These are phyloP conservation scores for Drosophila cardini DNA, from an alignment of 1,140 invertebrate genomes.

Conservation along the genomic window DNA sequence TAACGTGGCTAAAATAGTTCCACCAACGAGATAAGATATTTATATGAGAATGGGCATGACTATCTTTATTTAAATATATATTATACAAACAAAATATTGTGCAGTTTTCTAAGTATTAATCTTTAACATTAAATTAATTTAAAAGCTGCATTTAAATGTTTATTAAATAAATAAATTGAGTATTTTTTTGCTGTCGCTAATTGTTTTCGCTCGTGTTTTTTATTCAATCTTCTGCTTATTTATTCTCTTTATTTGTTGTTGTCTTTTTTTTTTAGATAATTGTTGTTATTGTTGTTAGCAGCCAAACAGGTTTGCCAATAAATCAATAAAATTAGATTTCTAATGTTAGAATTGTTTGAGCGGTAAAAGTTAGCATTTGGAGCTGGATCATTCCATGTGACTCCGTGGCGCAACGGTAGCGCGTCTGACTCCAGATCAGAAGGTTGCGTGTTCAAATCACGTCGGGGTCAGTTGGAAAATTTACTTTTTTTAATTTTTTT, in stretches of 20 bases:
- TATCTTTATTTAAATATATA: no score
- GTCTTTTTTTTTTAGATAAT: not conserved
- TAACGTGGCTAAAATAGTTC: no score
- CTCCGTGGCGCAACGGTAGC: constrained; percentile 99
- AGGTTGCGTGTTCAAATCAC: constrained; percentile 99
- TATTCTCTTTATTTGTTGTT: not conserved
- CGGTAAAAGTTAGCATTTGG: constrained; percentile 20
- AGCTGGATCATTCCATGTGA: constrained; percentile 77
- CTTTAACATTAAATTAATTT: not conserved
- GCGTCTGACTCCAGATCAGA: constrained; percentile 99
- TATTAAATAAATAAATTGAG: not conserved
- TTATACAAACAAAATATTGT: no score
- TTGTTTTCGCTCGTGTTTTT: not conserved
- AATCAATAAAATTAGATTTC: constrained; percentile 50
- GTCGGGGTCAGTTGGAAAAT: constrained; percentile 91
- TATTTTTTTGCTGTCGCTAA: not conserved
- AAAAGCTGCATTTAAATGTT: not conserved
- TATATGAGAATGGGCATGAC: no score
- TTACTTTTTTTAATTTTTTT: constrained; percentile 7
- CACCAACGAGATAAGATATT: no score
- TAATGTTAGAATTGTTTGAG: not conserved
- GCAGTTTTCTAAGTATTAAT: not conserved
- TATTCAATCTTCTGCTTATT: not conserved
- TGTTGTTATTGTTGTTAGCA: constrained; percentile 9
- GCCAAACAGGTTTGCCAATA: constrained; percentile 35